Evolutionary conservation across 2,888 invertebrate species (phyloP).

Genomic region (Andrena fulva): DNA sequence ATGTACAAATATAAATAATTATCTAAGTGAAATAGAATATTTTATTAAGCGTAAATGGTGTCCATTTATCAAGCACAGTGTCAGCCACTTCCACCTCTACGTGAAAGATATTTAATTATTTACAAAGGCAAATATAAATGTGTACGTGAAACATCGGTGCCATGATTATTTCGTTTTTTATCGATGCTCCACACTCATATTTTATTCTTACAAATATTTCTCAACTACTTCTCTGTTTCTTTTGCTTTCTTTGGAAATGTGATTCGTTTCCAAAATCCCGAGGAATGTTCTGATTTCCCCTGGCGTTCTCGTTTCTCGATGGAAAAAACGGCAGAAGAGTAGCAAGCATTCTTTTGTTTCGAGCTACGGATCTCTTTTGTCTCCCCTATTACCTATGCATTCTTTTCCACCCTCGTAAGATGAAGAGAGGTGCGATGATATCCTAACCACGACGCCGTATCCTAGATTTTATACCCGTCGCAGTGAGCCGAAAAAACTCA

Average conservation of each 20-base stretch:
- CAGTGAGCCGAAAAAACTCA: conserved; percentile 20
- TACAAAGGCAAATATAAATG: background rate
- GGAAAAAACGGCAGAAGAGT: background rate
- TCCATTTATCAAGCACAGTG: background rate
- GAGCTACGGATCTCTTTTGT: conserved; percentile 15
- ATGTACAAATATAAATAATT: too few species aligned
- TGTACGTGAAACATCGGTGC: background rate
- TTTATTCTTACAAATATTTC: background rate
- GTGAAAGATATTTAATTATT: conserved; percentile 9
- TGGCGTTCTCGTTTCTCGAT: conserved; percentile 1
- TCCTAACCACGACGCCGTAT: conserved; percentile 1
- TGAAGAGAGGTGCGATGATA: conserved; percentile 10
- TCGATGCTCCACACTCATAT: background rate
- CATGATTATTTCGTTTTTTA: background rate
- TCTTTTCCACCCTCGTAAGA: background rate
- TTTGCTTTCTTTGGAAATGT: background rate
- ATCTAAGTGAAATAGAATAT: background rate
- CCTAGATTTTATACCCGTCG: conserved; percentile 37
- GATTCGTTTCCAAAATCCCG: background rate
- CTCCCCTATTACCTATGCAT: background rate
- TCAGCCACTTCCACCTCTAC: background rate
- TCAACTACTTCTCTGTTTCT: background rate
- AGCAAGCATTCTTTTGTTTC: background rate
- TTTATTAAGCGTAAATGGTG: conserved; percentile 8
- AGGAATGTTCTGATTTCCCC: background rate